These are phyloP conservation scores for Stenodema calcarata DNA, from an alignment of 2,888 invertebrate species.

Conservation along the genomic window DNA sequence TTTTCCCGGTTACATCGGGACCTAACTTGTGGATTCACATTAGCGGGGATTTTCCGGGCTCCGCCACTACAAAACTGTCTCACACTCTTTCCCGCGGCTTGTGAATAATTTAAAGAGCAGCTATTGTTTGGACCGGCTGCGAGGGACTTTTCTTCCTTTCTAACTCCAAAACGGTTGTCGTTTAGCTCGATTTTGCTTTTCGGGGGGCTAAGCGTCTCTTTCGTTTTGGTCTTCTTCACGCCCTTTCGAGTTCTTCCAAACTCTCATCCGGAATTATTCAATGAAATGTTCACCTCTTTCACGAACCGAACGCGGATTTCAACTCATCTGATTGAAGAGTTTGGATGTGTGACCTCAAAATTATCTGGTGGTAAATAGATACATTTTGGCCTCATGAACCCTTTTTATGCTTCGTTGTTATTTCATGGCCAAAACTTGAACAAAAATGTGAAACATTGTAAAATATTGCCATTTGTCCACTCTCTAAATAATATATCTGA, in stretches of 20 bases:
- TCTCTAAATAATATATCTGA: too few relatives aligned
- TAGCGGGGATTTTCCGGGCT: background rate
- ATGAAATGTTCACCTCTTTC: background rate
- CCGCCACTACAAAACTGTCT: background rate
- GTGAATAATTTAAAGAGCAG: background rate
- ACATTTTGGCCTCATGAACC: too few relatives aligned
- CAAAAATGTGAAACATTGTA: too few relatives aligned
- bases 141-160: background rate
- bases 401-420: too few relatives aligned
- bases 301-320: background rate
- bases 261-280: background rate
- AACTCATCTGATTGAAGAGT: background rate
- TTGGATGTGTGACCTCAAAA: too few relatives aligned
- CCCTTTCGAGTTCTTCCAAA: background rate
- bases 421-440: too few relatives aligned
- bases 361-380: too few relatives aligned
- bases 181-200: background rate
- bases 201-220: background rate
- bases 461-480: too few relatives aligned
- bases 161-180: background rate
- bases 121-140: background rate
- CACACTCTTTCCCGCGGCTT: background rate
- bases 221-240: background rate
- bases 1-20: background rate
- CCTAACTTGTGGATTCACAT: background rate